Conservation (phyloP, 2,888 invertebrate species). For the Tachina lurida region DNA sequence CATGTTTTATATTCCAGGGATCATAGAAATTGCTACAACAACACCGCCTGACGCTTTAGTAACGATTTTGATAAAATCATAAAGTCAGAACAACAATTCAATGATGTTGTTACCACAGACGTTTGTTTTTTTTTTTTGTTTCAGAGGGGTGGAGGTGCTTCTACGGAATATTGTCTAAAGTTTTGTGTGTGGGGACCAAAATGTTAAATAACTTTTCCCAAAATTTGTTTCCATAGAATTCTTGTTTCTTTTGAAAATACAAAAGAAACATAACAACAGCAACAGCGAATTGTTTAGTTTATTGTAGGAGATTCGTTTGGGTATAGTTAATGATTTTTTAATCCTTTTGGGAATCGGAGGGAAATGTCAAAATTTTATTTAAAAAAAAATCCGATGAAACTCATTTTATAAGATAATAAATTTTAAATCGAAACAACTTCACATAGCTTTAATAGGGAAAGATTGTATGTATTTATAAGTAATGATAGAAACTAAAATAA, state of each 20-base stretch:
- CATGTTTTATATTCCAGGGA: conserved; percentile 7
- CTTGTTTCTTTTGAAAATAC: neutral
- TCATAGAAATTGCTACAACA: conserved; percentile 43
- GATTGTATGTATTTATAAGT: too few species aligned
- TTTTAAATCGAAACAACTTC: neutral
- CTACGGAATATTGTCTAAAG: neutral
- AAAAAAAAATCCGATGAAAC: neutral
- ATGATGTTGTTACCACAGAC: conserved; percentile 27
- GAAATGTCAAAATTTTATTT: neutral
- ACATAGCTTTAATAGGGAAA: too few species aligned
- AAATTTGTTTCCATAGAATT: conserved; percentile 47
- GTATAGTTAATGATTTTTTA: conserved; percentile 44
- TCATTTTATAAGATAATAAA: neutral
- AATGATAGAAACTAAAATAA: too few species aligned
- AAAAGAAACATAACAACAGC: conserved; percentile 10
- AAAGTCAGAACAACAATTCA: conserved; percentile 68
- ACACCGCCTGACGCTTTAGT: conserved; percentile 3
- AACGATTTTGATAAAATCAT: conserved; percentile 64
- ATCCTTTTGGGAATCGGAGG: conserved; percentile 36
- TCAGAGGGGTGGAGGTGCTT: neutral
- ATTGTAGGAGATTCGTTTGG: conserved; percentile 39
- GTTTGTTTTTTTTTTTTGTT: neutral
- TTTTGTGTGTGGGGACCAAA: conserved; percentile 10
- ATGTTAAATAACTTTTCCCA: conserved; percentile 53
- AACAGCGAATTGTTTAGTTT: conserved; percentile 62